Evolutionary conservation across 1,140 invertebrate genomes (phyloP).

Genomic region (Drosophila hydei): DNA sequence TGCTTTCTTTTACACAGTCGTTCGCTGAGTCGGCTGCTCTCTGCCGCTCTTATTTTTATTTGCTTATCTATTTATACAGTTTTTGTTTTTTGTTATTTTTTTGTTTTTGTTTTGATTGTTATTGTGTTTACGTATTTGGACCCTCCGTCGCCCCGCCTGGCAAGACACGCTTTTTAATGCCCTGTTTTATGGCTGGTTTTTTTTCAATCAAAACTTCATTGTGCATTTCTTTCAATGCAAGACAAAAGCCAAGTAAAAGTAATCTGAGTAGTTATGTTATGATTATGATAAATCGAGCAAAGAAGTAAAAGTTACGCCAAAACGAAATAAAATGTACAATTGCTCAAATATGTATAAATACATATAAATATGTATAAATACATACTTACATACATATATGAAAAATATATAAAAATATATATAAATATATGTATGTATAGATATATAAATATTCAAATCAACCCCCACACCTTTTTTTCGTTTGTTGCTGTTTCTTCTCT

Average conservation of each 20-base stretch:
- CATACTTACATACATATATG: no score
- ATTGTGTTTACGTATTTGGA: constrained; percentile 43
- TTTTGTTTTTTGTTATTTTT: constrained; percentile 32
- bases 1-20: constrained; percentile 62
- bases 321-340: constrained; percentile 10
- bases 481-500: background rate
- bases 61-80: constrained; percentile 46
- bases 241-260: constrained; percentile 41
- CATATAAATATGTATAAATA: constrained; percentile 44
- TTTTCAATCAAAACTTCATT: constrained; percentile 45
- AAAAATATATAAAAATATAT: background rate
- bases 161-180: constrained; percentile 11
- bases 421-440: constrained; percentile 48
- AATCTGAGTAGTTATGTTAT: constrained; percentile 59
- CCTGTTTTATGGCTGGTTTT: constrained; percentile 17
- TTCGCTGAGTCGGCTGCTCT: constrained; percentile 36
- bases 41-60: constrained; percentile 65
- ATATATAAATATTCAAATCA: constrained; percentile 15
- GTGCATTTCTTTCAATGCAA: constrained; percentile 56
- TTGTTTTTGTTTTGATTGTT: constrained; percentile 38
- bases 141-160: constrained; percentile 1
- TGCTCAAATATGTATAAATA: constrained; percentile 26
- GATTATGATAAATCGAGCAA: constrained; percentile 20
- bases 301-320: constrained; percentile 70
- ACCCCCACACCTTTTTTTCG: constrained; percentile 40